phyloP scores from a whole-genome alignment of 1,140 invertebrate genomes.

The Hermatobates lingyangjiaoensis region DNA sequence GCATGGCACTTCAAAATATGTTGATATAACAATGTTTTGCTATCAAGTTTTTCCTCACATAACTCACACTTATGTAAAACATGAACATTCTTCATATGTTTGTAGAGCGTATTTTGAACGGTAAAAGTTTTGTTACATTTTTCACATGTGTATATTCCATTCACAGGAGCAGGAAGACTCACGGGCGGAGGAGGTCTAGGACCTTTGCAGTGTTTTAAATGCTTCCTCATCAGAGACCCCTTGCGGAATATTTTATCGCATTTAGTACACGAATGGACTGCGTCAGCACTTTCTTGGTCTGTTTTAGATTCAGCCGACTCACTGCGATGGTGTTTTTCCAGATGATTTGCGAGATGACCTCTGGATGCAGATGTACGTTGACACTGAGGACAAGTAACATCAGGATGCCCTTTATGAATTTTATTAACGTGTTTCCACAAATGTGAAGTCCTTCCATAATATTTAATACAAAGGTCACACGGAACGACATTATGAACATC shows the following conservation, averaged over 20 bases:
- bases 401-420: slow-evolving; percentile 36
- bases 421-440: slow-evolving; percentile 43
- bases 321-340: slow-evolving; percentile 32
- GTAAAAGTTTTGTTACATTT: slow-evolving; percentile 18
- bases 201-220: slow-evolving; percentile 20
- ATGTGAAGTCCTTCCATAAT: slow-evolving; percentile 37
- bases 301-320: background rate
- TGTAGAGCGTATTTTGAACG: slow-evolving; percentile 15
- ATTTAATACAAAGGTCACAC: slow-evolving; percentile 40
- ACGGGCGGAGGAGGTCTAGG: slow-evolving; percentile 8
- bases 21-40: slow-evolving; percentile 35
- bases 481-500: slow-evolving; percentile 33
- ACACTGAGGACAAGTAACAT: slow-evolving; percentile 37
- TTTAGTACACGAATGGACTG: slow-evolving; percentile 16
- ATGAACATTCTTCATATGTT: slow-evolving; percentile 18
- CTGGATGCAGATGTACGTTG: slow-evolving; percentile 37
- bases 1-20: slow-evolving; percentile 36
- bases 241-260: slow-evolving; percentile 20
- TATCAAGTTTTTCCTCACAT: slow-evolving; percentile 29
- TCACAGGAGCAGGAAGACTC: slow-evolving; percentile 7
- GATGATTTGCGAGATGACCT: slow-evolving; percentile 34
- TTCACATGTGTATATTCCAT: slow-evolving; percentile 16
- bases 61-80: slow-evolving; percentile 22
- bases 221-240: slow-evolving; percentile 18
- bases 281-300: slow-evolving; percentile 1